Evolutionary conservation across 1,140 invertebrate genomes (phyloP).

Genomic region (Drosophila ironensis): DNA sequence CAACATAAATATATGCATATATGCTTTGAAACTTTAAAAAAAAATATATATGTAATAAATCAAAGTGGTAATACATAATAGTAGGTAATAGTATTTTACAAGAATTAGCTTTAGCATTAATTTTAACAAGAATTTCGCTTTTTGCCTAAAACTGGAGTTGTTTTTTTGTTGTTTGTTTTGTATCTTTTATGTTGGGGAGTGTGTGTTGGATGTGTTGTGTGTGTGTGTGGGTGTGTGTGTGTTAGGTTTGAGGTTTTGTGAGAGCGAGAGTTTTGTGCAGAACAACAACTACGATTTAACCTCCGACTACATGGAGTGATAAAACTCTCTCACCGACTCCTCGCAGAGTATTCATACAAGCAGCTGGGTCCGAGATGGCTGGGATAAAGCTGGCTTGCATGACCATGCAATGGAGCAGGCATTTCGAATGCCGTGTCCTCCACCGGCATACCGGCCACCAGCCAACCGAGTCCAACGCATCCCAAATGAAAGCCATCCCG

Average conservation of each 20-base stretch:
- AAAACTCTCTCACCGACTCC: constrained; percentile 80
- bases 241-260: constrained; percentile 32
- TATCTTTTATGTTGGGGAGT: too few species aligned
- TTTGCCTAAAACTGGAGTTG: constrained; percentile 41
- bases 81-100: constrained; percentile 77
- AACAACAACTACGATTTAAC: constrained; percentile 79
- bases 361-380: constrained; percentile 26
- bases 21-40: constrained; percentile 61
- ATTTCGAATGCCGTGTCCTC: constrained; percentile 57
- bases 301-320: constrained; percentile 77
- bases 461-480: constrained; percentile 7
- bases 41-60: constrained; percentile 50
- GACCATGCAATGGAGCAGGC: constrained; percentile 12
- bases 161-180: too few species aligned
- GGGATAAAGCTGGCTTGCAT: background rate
- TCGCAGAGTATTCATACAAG: constrained; percentile 72
- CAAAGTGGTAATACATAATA: constrained; percentile 63
- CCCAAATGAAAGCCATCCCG: background rate
- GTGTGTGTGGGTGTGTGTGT: constrained; percentile 8
- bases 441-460: background rate
- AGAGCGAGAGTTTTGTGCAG: constrained; percentile 75
- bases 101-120: constrained; percentile 58
- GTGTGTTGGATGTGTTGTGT: constrained; percentile 20
- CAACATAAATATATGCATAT: constrained; percentile 70
- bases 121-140: constrained; percentile 71